Evolutionary conservation across 2,113 vertebrate genomes (phyloP).

Genomic region (Erythrocercus mccallii): DNA sequence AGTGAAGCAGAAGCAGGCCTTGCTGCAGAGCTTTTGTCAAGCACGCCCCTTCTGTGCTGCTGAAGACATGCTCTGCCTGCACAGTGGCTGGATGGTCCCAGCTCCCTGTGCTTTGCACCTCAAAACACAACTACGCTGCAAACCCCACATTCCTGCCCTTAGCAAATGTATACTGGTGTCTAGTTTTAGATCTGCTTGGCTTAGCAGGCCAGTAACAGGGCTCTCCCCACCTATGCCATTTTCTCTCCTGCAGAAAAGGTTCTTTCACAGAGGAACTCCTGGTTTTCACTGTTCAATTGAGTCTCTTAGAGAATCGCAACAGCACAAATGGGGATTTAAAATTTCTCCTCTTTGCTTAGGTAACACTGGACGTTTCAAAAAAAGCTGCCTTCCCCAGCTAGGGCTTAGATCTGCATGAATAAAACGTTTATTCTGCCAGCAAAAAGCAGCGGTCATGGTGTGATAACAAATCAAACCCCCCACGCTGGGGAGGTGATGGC

Average conservation of each 20-base stretch:
- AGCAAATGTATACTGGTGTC: rapidly evolving
- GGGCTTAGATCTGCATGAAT: background rate
- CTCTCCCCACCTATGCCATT: background rate
- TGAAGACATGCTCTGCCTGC: background rate
- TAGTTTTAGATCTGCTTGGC: background rate
- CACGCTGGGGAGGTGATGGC: background rate
- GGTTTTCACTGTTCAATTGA: background rate
- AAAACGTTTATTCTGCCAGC: background rate
- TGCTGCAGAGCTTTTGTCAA: background rate
- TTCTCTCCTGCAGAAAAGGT: background rate
- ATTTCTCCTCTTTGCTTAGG: background rate
- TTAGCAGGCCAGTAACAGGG: background rate
- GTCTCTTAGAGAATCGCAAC: background rate
- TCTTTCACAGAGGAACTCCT: background rate
- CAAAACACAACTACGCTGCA: background rate
- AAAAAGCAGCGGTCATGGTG: background rate
- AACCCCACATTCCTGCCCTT: background rate
- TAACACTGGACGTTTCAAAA: background rate
- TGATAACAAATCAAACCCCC: slow-evolving; percentile 4
- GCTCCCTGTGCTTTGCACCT: background rate
- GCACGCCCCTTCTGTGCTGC: background rate
- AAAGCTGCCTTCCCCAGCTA: background rate
- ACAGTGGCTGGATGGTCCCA: background rate
- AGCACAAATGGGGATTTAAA: background rate
- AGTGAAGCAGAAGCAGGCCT: background rate